These are phyloP conservation scores for Nephotettix cincticeps DNA, from an alignment of 1,140 invertebrate genomes.

Conservation along the genomic window DNA sequence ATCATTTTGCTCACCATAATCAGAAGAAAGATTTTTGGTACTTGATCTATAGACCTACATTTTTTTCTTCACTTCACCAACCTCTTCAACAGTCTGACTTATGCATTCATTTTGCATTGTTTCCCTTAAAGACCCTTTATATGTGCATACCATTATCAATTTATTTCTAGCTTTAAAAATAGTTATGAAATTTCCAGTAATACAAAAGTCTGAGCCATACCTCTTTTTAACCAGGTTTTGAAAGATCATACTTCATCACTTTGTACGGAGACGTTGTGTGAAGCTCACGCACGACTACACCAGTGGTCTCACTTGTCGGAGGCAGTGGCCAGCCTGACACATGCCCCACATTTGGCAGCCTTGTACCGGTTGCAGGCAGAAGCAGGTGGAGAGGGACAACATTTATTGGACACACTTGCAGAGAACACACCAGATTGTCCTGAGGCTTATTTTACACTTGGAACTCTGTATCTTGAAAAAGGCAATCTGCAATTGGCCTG, in stretches of 20 bases:
- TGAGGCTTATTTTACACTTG: constrained; percentile 62
- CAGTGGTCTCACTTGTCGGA: neutral
- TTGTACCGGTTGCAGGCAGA: neutral
- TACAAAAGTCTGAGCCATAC: neutral
- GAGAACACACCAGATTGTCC: constrained; percentile 48
- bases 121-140: too few species aligned
- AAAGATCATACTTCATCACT: neutral
- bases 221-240: neutral
- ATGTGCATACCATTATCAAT: too few species aligned
- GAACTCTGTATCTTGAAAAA: constrained; percentile 64
- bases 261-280: neutral
- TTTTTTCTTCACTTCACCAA: too few species aligned
- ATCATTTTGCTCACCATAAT: too few species aligned
- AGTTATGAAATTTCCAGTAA: too few species aligned
- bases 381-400: neutral
- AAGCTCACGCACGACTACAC: neutral
- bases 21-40: too few species aligned
- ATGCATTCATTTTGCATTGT: too few species aligned
- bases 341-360: neutral
- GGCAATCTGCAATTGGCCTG: constrained; percentile 60
- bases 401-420: neutral
- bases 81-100: too few species aligned
- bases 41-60: too few species aligned
- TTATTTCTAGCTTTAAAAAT: too few species aligned
- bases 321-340: neutral